A percentile compares a stretch with the other conserved stretches of the same genome.
These are phyloP conservation scores for Cochlearius cochlearius DNA, from an alignment of 2,113 vertebrate species.

Conservation along the genomic window DNA sequence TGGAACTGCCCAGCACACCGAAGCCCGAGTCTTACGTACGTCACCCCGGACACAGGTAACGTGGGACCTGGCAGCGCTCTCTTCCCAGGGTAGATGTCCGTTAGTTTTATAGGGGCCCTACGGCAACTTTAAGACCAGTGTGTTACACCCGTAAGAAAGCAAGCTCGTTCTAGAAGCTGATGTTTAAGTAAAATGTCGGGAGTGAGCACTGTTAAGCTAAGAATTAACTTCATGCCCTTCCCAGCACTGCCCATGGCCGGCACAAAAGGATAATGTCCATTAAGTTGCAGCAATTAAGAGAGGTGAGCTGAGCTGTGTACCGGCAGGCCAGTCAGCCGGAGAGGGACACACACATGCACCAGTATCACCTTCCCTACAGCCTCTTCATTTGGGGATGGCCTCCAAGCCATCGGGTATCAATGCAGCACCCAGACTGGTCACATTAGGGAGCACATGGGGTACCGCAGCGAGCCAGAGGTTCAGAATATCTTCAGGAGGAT, in stretches of 20 bases:
- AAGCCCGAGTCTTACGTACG: background rate
- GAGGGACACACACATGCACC: background rate
- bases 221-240: background rate
- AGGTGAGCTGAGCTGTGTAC: fast-evolving
- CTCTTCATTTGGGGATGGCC: background rate
- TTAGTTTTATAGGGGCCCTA: background rate
- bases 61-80: fast-evolving
- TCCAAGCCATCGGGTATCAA: background rate
- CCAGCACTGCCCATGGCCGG: background rate
- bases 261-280: background rate
- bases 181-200: background rate
- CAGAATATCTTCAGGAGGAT: background rate
- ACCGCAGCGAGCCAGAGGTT: background rate
- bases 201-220: background rate
- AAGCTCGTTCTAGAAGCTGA: too few species aligned
- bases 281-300: background rate
- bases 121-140: background rate
- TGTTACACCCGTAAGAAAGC: background rate
- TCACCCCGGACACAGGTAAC: too few species aligned
- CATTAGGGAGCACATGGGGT: fast-evolving
- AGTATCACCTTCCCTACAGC: background rate
- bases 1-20: background rate
- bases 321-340: background rate
- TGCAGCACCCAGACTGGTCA: background rate
- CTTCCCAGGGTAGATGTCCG: background rate